These are phyloP conservation scores for Leptinotarsa texana DNA, from an alignment of 1,140 invertebrate species.

Conservation along the genomic window DNA sequence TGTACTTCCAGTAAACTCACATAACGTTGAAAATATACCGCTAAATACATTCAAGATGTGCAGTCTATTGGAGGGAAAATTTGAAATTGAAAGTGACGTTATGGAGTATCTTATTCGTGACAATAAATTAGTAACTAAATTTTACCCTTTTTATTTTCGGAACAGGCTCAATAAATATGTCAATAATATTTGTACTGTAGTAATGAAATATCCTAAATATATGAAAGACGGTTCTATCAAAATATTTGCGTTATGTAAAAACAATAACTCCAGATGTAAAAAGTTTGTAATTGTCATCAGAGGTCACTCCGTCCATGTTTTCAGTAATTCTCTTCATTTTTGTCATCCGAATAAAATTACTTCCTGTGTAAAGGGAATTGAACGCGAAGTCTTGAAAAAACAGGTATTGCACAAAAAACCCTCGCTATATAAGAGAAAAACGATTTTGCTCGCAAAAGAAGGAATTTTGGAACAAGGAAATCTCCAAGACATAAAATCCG, in stretches of 20 bases:
- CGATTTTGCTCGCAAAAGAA: conserved; percentile 4
- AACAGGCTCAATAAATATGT: conserved; percentile 1
- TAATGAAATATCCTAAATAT: conserved; percentile 23
- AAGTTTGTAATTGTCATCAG: conserved; percentile 22
- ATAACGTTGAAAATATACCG: neutral
- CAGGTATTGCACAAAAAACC: conserved; percentile 7
- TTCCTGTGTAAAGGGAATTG: conserved; percentile 19
- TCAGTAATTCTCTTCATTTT: conserved; percentile 9
- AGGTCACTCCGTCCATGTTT: neutral
- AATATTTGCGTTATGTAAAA: conserved; percentile 26
- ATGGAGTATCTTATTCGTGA: neutral
- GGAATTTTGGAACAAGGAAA: conserved; percentile 14
- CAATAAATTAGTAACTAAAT: neutral
- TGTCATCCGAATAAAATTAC: conserved; percentile 15
- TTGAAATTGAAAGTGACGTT: neutral
- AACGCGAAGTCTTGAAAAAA: conserved; percentile 14
- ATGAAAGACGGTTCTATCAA: conserved; percentile 14
- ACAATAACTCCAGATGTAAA: conserved; percentile 24
- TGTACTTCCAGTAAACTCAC: conserved; percentile 10
- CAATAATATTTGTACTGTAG: conserved; percentile 1
- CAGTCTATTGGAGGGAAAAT: neutral
- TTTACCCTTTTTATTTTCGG: neutral
- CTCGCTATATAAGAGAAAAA: conserved; percentile 13
- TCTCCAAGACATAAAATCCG: conserved; percentile 28
- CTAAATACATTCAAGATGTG: neutral